These are phyloP conservation scores for Siphamia tubifer DNA, from an alignment of 2,113 vertebrate genomes.

Conservation along the genomic window DNA sequence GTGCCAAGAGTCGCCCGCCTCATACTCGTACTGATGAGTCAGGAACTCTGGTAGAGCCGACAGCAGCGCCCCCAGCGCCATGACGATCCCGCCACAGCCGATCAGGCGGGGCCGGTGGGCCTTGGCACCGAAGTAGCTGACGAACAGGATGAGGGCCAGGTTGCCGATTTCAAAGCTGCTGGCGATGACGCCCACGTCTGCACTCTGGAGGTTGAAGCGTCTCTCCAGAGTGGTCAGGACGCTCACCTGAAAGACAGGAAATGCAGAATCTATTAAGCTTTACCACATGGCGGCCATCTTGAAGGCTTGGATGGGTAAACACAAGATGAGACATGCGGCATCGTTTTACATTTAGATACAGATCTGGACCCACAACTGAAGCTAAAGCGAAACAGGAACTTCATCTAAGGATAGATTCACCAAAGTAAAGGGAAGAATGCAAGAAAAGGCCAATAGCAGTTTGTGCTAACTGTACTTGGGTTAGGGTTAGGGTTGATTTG, in stretches of 20 bases:
- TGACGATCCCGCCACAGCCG: conserved; percentile 97
- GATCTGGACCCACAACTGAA: too few species aligned
- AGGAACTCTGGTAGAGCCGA: conserved; percentile 96
- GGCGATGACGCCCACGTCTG: conserved; percentile 96
- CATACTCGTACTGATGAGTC: conserved; percentile 95
- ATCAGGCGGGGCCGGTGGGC: conserved; percentile 97
- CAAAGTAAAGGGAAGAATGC: too few species aligned
- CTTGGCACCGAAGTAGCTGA: conserved; percentile 97
- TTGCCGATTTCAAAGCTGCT: conserved; percentile 99
- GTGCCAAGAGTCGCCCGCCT: conserved; percentile 88
- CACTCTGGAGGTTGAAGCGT: conserved; percentile 97
- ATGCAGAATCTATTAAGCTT: too few species aligned
- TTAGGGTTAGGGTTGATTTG: too few species aligned
- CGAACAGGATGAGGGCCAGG: conserved; percentile 96
- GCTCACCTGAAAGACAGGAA: conserved; percentile 83
- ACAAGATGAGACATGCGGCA: too few species aligned
- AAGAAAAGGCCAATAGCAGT: too few species aligned
- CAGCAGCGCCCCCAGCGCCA: conserved; percentile 95
- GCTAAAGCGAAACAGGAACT: too few species aligned
- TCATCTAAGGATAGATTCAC: too few species aligned
- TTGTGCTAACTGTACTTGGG: too few species aligned
- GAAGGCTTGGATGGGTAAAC: too few species aligned
- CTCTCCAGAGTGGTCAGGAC: conserved; percentile 96
- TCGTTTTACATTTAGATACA: too few species aligned
- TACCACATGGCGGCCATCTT: too few species aligned